Conservation (phyloP, 2,888 invertebrate species). For the Rutpela maculata region DNA sequence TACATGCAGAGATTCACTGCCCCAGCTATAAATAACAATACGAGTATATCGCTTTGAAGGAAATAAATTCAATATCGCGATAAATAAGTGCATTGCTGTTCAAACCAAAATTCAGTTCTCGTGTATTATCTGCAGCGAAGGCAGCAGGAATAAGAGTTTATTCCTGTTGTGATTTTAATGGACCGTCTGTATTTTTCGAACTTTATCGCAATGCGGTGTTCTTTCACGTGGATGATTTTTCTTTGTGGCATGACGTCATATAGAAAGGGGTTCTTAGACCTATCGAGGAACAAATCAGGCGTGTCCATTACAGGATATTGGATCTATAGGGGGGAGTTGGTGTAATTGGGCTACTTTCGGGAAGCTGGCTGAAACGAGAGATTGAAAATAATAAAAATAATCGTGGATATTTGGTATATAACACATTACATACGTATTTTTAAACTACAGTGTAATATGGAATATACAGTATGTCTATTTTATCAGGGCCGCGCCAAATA, state of each 20-base stretch:
- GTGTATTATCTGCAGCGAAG: background rate
- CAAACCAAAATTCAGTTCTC: background rate
- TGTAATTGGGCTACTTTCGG: background rate
- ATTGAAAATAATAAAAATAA: too few species aligned
- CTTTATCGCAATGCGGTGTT: conserved; percentile 14
- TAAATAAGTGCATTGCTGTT: background rate
- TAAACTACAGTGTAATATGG: too few species aligned
- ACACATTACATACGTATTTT: too few species aligned
- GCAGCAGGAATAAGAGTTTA: background rate
- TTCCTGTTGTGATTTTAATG: conserved; percentile 7
- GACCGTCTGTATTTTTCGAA: conserved; percentile 7
- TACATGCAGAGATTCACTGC: too few species aligned
- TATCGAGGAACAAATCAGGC: conserved; percentile 29
- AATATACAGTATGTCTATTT: too few species aligned
- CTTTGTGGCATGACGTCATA: conserved; percentile 25
- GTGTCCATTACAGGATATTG: conserved; percentile 11
- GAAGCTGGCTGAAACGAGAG: background rate
- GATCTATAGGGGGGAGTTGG: background rate
- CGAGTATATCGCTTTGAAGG: too few species aligned
- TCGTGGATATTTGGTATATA: too few species aligned
- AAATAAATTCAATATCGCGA: background rate
- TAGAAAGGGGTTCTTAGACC: conserved; percentile 19
- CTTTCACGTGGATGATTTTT: conserved; percentile 21
- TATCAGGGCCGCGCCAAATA: too few species aligned
- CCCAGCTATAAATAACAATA: too few species aligned